phyloP scores from a whole-genome alignment of 2,888 invertebrate genomes.

The Drosophila quinaria region DNA sequence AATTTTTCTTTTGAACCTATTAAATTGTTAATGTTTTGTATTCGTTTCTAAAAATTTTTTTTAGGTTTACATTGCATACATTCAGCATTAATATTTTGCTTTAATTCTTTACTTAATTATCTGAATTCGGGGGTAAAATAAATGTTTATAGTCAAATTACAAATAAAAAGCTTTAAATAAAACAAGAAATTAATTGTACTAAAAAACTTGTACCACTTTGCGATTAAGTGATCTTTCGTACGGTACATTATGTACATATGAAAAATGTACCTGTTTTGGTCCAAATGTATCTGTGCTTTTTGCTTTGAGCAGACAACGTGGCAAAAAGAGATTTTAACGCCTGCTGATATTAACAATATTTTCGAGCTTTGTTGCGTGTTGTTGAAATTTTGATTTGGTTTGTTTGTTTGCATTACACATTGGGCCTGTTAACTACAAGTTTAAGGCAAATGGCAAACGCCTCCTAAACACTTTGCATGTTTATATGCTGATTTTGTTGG shows the following conservation, averaged over 20 bases:
- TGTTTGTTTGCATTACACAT: slow-evolving; percentile 40
- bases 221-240: neutral
- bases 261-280: neutral
- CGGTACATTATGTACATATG: neutral
- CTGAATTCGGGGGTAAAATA: neutral
- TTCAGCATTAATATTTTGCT: too few species aligned
- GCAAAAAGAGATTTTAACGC: slow-evolving; percentile 29
- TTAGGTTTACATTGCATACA: too few species aligned
- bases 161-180: too few species aligned
- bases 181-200: neutral
- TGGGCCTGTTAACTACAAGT: slow-evolving; percentile 16
- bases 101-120: neutral
- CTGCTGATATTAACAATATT: slow-evolving; percentile 36
- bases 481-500: slow-evolving; percentile 36
- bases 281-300: neutral
- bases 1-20: too few species aligned
- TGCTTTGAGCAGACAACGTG: slow-evolving; percentile 35
- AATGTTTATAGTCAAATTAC: too few species aligned
- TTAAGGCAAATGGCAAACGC: slow-evolving; percentile 13
- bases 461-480: slow-evolving; percentile 30
- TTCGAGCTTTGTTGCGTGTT: slow-evolving; percentile 30
- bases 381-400: slow-evolving; percentile 44
- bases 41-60: too few species aligned
- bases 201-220: neutral
- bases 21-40: too few species aligned